Percentiles rank a stretch among this genome's conserved stretches.
Evolutionary conservation across 30 jellyfish, hydroid and myxozoan genomes (phyloP).

Genomic region (Rhopilema esculentum): DNA sequence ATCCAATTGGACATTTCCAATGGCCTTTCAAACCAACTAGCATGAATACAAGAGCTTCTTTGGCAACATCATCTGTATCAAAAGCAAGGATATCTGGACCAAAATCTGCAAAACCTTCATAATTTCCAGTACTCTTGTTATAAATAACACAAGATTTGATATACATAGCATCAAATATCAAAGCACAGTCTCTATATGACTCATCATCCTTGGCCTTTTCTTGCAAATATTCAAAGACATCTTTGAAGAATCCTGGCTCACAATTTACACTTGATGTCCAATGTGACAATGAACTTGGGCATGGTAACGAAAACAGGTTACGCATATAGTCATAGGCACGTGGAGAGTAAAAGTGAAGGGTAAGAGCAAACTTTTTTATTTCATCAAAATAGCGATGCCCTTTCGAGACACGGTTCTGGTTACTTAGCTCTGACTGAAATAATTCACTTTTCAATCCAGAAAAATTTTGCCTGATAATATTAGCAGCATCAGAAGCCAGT

Average conservation of each 20-base stretch:
- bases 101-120: slow-evolving; percentile 37
- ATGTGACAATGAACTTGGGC: slow-evolving; percentile 49
- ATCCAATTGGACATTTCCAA: slow-evolving; percentile 45
- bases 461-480: background rate
- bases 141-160: slow-evolving; percentile 6
- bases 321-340: slow-evolving; percentile 59
- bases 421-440: background rate
- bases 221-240: slow-evolving; percentile 10
- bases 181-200: slow-evolving; percentile 31
- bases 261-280: slow-evolving; percentile 62
- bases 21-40: slow-evolving; percentile 36
- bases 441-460: slow-evolving; percentile 56
- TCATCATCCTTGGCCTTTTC: slow-evolving; percentile 34
- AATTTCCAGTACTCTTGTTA: slow-evolving; percentile 3
- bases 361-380: slow-evolving; percentile 63
- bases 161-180: slow-evolving; percentile 44
- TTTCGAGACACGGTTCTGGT: background rate
- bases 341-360: slow-evolving; percentile 69
- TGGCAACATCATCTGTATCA: slow-evolving; percentile 22
- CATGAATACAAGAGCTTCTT: slow-evolving; percentile 41
- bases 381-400: slow-evolving; percentile 57
- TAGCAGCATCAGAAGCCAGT: slow-evolving; percentile 1
- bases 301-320: slow-evolving; percentile 46
- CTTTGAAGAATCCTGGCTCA: slow-evolving; percentile 68
- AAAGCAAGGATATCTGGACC: slow-evolving; percentile 15